These are phyloP conservation scores for Bombus impatiens DNA, from an alignment of 1,140 invertebrate species.

Conservation along the genomic window DNA sequence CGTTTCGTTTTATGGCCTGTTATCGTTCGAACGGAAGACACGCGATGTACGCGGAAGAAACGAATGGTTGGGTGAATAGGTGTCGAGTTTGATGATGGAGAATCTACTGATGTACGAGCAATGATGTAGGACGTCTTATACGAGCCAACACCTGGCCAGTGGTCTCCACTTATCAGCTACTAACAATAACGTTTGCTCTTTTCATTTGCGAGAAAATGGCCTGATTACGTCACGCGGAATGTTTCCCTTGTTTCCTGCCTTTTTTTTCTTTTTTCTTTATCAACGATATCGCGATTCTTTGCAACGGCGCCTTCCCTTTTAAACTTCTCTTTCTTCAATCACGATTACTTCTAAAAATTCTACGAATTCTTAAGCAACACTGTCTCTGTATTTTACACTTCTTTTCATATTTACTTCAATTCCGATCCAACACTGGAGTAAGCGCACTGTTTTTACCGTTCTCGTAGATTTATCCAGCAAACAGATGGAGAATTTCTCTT, in stretches of 20 bases:
- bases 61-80: neutral
- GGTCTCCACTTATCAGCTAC: conserved; percentile 71
- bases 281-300: no score
- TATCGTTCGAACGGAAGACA: neutral
- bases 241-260: neutral
- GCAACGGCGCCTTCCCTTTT: no score
- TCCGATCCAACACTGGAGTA: neutral
- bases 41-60: neutral
- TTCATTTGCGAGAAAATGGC: conserved; percentile 67
- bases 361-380: neutral
- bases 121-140: conserved; percentile 66
- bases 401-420: neutral
- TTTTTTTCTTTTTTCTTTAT: neutral
- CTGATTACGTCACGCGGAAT: conserved; percentile 51
- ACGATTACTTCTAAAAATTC: neutral
- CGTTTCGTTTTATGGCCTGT: no score
- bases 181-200: conserved; percentile 71
- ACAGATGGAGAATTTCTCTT: neutral
- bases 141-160: conserved; percentile 59
- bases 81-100: conserved; percentile 33
- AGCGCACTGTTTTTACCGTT: neutral
- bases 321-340: neutral
- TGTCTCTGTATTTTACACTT: neutral
- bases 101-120: conserved; percentile 54
- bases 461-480: no score